Conservation (phyloP, 1,140 invertebrate species). For the Triops longicaudatus region DNA sequence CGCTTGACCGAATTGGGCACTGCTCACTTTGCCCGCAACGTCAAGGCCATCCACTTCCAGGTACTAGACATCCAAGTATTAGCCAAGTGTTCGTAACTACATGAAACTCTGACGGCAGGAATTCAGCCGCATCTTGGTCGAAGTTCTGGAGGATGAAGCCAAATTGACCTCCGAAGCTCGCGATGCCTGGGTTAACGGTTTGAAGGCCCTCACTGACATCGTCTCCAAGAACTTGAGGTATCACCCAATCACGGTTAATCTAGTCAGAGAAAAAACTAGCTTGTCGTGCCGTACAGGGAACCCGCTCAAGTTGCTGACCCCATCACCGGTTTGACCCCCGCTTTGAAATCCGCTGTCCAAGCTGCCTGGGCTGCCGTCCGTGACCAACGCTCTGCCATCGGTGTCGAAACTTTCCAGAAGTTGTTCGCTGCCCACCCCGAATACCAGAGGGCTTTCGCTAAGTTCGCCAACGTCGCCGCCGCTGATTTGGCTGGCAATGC, state of each 20-base stretch:
- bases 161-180: constrained; percentile 31
- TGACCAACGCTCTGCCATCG: constrained; percentile 43
- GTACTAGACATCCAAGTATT: constrained; percentile 38
- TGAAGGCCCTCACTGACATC: constrained; percentile 17
- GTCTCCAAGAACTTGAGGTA: constrained; percentile 24
- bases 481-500: not conserved
- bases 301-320: constrained; percentile 34
- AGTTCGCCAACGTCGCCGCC: constrained; percentile 17
- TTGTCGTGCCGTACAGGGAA: not conserved
- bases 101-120: not conserved
- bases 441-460: constrained; percentile 48
- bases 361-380: constrained; percentile 45
- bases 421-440: constrained; percentile 53
- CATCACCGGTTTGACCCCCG: constrained; percentile 43
- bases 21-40: constrained; percentile 50
- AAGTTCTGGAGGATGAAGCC: constrained; percentile 39
- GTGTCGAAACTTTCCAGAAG: constrained; percentile 42
- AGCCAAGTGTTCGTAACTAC: not conserved
- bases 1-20: constrained; percentile 52
- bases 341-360: constrained; percentile 43
- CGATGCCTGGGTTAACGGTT: constrained; percentile 22
- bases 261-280: not conserved
- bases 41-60: constrained; percentile 44
- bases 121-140: constrained; percentile 35
- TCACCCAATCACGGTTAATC: not conserved